Conservation (phyloP, 2,888 invertebrate genomes). For the Malthinus seriepunctatus region DNA sequence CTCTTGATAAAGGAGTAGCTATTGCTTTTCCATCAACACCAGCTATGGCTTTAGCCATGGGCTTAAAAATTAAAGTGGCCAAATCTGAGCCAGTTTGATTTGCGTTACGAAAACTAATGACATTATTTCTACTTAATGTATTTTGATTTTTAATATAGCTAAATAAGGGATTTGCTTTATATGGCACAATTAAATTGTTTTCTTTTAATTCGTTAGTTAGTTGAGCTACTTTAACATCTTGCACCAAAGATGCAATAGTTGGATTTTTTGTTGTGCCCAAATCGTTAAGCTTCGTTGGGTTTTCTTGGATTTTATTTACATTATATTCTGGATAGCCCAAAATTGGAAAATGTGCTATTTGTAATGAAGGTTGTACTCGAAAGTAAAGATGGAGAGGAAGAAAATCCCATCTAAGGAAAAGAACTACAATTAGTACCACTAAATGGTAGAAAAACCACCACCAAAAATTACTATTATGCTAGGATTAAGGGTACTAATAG, state of each 20-base stretch:
- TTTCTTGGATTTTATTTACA: no score
- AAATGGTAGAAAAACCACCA: no score
- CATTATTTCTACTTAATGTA: slow-evolving; percentile 39
- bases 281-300: not conserved
- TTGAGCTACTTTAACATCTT: slow-evolving; percentile 9
- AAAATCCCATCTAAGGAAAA: slow-evolving; percentile 24
- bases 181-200: slow-evolving; percentile 37
- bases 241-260: slow-evolving; percentile 5
- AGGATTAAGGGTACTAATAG: no score
- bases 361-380: slow-evolving; percentile 11
- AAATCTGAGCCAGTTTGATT: slow-evolving; percentile 33
- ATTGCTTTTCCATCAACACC: slow-evolving; percentile 70
- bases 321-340: not conserved
- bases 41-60: slow-evolving; percentile 68
- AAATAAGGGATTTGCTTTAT: slow-evolving; percentile 47
- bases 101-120: slow-evolving; percentile 42
- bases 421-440: slow-evolving; percentile 10
- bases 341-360: slow-evolving; percentile 14
- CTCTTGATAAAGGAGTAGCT: slow-evolving; percentile 70
- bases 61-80: slow-evolving; percentile 62
- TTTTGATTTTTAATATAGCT: slow-evolving; percentile 45
- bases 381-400: slow-evolving; percentile 17
- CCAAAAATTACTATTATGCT: no score
- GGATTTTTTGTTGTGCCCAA: slow-evolving; percentile 1
- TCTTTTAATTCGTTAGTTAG: slow-evolving; percentile 1